Conservation (phyloP, 2,888 invertebrate species). For the Mesorhabditis sp. region DNA sequence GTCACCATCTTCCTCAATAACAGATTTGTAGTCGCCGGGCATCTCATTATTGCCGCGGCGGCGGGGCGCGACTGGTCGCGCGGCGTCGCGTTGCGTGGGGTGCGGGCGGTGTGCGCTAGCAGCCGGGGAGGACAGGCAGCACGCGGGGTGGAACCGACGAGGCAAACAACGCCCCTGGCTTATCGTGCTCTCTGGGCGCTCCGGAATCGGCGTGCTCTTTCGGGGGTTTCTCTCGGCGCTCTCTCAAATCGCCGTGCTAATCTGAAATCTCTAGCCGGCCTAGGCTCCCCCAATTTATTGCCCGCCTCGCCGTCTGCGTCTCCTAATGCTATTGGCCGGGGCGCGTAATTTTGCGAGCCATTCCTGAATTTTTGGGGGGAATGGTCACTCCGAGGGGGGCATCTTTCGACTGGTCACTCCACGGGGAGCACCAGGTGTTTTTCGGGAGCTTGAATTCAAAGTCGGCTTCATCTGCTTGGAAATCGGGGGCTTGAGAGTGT, state of each 20-base stretch:
- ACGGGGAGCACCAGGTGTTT: background rate
- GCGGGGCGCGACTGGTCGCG: background rate
- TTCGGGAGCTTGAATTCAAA: too few relatives aligned
- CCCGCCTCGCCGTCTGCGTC: conserved; percentile 1
- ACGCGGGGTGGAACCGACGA: background rate
- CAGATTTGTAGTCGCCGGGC: conserved; percentile 5
- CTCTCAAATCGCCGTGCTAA: too few relatives aligned
- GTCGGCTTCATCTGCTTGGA: background rate
- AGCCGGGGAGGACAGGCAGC: conserved; percentile 5
- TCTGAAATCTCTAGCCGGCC: background rate
- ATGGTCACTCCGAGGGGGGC: background rate
- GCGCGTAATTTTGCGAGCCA: conserved; percentile 5
- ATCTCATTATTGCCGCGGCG: conserved; percentile 6
- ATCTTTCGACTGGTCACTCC: background rate
- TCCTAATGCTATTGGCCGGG: background rate
- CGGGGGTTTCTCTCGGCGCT: background rate
- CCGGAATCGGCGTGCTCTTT: background rate
- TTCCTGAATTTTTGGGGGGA: conserved; percentile 1
- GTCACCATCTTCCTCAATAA: conserved; percentile 4
- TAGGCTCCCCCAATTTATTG: background rate
- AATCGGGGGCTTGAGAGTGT: background rate
- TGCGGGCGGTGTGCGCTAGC: background rate
- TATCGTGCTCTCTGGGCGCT: background rate
- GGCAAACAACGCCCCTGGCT: background rate
- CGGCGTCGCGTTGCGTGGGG: background rate